Base-by-base conservation (phyloP, 2,113 vertebrate genomes). In the Burhinus bistriatus region DNA sequence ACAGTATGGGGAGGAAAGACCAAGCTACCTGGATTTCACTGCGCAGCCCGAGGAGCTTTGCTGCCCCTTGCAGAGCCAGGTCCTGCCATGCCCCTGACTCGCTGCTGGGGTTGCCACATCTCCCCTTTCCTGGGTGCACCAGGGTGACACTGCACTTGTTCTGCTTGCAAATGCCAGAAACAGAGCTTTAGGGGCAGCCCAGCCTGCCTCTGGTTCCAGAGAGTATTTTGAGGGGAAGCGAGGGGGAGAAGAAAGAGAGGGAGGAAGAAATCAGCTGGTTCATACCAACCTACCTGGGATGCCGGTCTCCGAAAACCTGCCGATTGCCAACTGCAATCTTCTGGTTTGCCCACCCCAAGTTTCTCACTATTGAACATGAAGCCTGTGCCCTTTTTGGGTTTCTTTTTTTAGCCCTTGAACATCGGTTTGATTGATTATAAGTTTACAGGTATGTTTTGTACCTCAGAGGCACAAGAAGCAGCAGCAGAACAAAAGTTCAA, bases 361-460 rank as follows among this genome's bases (percentile, higher is more conserved):
- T 71, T 78, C 89, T 95, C 82, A 84, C 96, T 96, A 94, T 40
- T 92, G 73, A 93, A 78, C 44, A 93, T 44, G 75, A 91, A 95
- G 85, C 83, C 86, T 83, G 32, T 61, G 92, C 64, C 66, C 82
- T 89, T 96, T 96, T 47, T 42, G 82, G 44, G 44, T 85, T 96
- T 93, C 69, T 73, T 79, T 90, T 92, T 83, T 86, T 90, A 94
- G 90, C 86, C 91, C 86, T 79, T 81, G 87, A 91, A 82, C 83
- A 92, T 45, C 0, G 0, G 38, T 77, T 88, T 86, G 90, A 64
- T 58, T 89, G 87, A 94, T 92, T 95, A 90, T 95, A 97, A 97
- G 91, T 97, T 97, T 97, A 97, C 96, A 96, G 96, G 78, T 94
- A 97, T 94, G 93, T 97, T 97, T 97, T 97, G 96, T 97, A 94